These are phyloP conservation scores for Spea hammondii DNA, from an alignment of 2,797 vertebrate genomes.

Conservation along the genomic window DNA sequence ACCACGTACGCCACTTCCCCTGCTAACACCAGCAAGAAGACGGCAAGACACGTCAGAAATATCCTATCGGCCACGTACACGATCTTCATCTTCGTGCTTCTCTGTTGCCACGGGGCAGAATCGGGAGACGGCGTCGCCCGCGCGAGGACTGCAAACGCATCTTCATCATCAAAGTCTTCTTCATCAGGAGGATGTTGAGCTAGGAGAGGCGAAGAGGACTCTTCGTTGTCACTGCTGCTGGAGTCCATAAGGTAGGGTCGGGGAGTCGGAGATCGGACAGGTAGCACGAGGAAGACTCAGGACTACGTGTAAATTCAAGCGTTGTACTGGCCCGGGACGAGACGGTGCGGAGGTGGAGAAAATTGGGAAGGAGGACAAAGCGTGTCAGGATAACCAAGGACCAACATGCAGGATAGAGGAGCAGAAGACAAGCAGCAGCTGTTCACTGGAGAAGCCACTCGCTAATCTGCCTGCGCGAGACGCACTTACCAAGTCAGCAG, in stretches of 20 bases:
- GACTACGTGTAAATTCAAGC: not conserved
- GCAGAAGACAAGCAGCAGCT: not conserved
- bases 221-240: conserved; percentile 27
- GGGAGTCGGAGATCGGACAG: not conserved
- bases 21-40: conserved; percentile 15
- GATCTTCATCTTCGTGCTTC: conserved; percentile 42
- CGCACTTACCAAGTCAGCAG: conserved; percentile 34
- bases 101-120: conserved; percentile 31
- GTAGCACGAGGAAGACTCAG: not conserved
- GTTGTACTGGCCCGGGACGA: not conserved
- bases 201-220: not conserved
- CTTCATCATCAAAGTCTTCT: conserved; percentile 1
- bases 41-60: conserved; percentile 11
- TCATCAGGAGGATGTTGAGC: not conserved
- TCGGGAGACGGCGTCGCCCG: conserved; percentile 18
- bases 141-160: conserved; percentile 26
- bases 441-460: not conserved
- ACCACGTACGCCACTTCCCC: conserved; percentile 8
- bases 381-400: not conserved
- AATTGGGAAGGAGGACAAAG: not conserved
- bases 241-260: conserved; percentile 4
- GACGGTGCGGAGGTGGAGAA: not conserved
- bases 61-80: conserved; percentile 23
- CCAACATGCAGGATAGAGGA: not conserved
- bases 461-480: conserved; percentile 33